Evolutionary conservation across 2,797 vertebrate species (phyloP), one percentile per base, ranked within the genome.

Genomic region (Liparis tanakae): DNA sequence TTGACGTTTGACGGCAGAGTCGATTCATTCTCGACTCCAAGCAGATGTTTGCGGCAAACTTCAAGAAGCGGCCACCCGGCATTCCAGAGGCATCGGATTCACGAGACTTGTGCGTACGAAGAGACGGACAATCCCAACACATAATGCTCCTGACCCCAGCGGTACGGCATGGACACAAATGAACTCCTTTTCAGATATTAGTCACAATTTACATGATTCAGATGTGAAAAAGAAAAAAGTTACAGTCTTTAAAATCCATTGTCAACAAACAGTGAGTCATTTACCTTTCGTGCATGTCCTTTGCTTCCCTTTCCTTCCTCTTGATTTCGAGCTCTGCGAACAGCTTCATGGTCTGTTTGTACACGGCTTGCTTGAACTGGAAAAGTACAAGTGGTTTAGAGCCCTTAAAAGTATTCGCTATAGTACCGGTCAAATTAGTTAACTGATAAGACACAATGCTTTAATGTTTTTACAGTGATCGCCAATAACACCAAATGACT

Each of bases 331-430:
- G 95, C 86, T 99, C 98, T 65, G 98, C 98, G 77, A 99, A 99
- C 63, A 99, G 94, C 90, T 99, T 99, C 98, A 99, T 99, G 1
- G 98, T 99, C 93, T 99, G 98, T 90, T 99, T 99, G 87, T 99
- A 99, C 1, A 99, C 97, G 3, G 97, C 98, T 88, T 98, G 97
- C 73, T 95, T 97, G 86, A 98, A 99, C 98, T 99, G 89, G 89
- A 74, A 67, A 61, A 63, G 9, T 1, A 33, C 3, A 76, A 54
- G 7, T 64, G 7, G 48, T 8, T 2, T 4, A 25, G 18, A 22
- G 22, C 1, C 8, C 6, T 39, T 22, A 37, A 1, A 69, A 46
- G 30, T 55, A 55, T 33, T 15, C 37, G 7, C 7, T 43, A 6
- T 51, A 10, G 37, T 8, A 20, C 20, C 39, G 30, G 20, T 64